Evolutionary conservation across 2,888 invertebrate genomes (phyloP).

Genomic region (Arge pagana): DNA sequence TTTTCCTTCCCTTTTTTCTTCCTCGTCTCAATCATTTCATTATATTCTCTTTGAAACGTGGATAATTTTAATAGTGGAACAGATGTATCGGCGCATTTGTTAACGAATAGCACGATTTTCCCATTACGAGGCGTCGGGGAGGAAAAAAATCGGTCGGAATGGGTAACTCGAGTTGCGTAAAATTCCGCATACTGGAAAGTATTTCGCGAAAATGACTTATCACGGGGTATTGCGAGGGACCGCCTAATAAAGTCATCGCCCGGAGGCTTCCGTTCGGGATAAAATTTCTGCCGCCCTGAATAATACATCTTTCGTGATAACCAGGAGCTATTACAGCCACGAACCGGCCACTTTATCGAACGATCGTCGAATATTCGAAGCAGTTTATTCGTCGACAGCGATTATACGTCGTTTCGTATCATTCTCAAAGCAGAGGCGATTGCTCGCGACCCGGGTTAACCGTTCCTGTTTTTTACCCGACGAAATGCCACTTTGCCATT

Average conservation of each 20-base stretch:
- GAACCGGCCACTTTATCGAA: too few relatives aligned
- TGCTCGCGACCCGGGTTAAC: too few relatives aligned
- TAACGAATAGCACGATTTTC: too few relatives aligned
- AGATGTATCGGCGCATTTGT: neutral
- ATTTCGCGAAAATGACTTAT: neutral
- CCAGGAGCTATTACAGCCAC: conserved; percentile 1
- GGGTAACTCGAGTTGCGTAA: too few relatives aligned
- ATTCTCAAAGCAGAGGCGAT: too few relatives aligned
- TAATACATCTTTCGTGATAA: conserved; percentile 8
- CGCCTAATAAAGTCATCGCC: conserved; percentile 12
- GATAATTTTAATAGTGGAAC: neutral
- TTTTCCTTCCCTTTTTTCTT: neutral
- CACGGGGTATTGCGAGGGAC: neutral
- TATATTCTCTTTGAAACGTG: too few relatives aligned
- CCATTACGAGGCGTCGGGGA: too few relatives aligned
- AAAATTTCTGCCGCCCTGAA: neutral
- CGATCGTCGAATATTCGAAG: conserved; percentile 1
- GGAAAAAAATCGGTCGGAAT: too few relatives aligned
- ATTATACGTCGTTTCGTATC: neutral
- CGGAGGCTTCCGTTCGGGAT: neutral
- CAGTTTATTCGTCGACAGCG: conserved; percentile 1
- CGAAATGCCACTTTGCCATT: too few relatives aligned
- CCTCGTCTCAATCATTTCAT: neutral
- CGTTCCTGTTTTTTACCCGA: too few relatives aligned
- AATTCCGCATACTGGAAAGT: too few relatives aligned